Evolutionary conservation across 2,888 invertebrate species (phyloP).

Genomic region (Chrysolina haemoptera): DNA sequence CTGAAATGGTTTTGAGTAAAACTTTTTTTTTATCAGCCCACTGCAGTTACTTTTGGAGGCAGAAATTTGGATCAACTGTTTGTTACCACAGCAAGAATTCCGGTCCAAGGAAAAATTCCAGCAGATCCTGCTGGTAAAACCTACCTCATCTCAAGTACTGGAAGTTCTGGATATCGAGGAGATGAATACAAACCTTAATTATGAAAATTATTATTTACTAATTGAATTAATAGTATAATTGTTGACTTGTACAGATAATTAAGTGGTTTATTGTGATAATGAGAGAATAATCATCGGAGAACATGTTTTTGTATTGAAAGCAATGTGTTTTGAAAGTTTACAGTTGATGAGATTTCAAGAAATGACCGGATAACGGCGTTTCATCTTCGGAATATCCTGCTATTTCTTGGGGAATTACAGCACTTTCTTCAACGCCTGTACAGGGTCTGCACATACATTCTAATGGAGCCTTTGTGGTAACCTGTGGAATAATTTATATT

Average conservation of each 20-base stretch:
- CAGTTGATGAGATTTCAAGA: constrained; percentile 79
- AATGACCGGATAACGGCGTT: constrained; percentile 85
- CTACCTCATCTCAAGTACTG: constrained; percentile 19
- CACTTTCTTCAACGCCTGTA: constrained; percentile 88
- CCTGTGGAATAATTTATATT: constrained; percentile 70
- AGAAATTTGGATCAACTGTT: constrained; percentile 21
- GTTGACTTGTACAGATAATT: not conserved
- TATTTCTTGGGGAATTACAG: constrained; percentile 91
- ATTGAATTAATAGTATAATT: not conserved
- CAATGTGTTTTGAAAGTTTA: constrained; percentile 55
- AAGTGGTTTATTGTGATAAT: not conserved
- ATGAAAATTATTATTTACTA: not conserved
- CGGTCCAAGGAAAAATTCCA: constrained; percentile 45
- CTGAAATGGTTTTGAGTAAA: too few relatives aligned
- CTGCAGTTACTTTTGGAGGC: constrained; percentile 33
- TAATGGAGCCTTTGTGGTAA: constrained; percentile 91
- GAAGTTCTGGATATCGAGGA: constrained; percentile 28
- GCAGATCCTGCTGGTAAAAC: constrained; percentile 42
- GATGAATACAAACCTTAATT: constrained; percentile 35
- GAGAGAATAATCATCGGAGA: not conserved
- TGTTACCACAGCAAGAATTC: constrained; percentile 64
- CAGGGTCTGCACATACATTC: constrained; percentile 97
- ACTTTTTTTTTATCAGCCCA: constrained; percentile 19
- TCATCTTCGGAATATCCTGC: constrained; percentile 89
- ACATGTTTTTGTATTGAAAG: constrained; percentile 21